A percentile compares a stretch with the other conserved stretches of the same genome.
Conservation (phyloP, 2,888 invertebrate species). For the Dryobota labecula region DNA sequence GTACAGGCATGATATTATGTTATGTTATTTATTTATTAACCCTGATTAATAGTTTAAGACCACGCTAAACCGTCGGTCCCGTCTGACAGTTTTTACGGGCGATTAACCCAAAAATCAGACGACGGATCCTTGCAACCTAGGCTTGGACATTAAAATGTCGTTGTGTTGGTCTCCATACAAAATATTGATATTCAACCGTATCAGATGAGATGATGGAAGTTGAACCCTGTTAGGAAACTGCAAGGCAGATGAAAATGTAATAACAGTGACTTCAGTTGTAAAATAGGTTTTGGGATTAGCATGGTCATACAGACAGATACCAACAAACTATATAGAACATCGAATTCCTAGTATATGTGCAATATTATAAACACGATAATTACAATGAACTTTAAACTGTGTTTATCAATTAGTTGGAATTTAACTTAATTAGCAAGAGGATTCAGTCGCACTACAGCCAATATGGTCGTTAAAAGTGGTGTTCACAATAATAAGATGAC, state of each 20-base stretch:
- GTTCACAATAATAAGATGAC: not conserved
- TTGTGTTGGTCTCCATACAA: not conserved
- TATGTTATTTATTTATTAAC: not conserved
- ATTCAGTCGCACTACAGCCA: not conserved
- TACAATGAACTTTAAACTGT: slow-evolving; percentile 37
- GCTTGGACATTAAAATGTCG: not conserved
- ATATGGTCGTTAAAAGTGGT: not conserved
- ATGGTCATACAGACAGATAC: slow-evolving; percentile 11
- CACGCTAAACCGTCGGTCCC: not conserved
- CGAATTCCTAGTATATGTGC: slow-evolving; percentile 1
- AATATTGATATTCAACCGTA: not conserved
- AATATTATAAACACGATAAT: slow-evolving; percentile 18
- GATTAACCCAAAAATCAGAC: not conserved
- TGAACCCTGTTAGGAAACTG: not conserved
- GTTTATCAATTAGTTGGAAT: slow-evolving; percentile 23
- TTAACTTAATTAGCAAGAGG: not conserved
- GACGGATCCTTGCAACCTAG: not conserved
- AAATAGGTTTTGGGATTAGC: not conserved
- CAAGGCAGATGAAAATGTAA: not conserved
- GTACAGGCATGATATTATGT: not conserved
- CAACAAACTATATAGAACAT: not conserved
- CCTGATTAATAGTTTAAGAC: slow-evolving; percentile 13
- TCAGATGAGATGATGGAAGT: not conserved
- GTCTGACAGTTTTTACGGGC: slow-evolving; percentile 9
- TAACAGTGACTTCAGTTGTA: not conserved